These are phyloP conservation scores for Aplidium turbinatum DNA, from an alignment of 23 tunicate genomes.

Conservation along the genomic window DNA sequence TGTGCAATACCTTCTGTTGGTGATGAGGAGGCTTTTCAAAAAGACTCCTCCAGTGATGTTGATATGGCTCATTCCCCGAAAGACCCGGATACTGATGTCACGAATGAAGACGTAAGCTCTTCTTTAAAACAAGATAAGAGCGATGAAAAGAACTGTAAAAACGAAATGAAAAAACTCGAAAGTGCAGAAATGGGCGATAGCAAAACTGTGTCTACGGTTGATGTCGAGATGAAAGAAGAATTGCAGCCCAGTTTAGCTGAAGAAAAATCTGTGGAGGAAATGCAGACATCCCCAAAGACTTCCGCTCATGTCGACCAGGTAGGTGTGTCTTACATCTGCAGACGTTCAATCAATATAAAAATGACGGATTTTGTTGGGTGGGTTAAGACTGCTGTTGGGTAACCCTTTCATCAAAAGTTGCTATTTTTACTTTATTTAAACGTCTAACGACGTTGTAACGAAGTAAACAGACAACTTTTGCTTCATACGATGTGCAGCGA, in stretches of 20 bases:
- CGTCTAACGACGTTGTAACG: too few species aligned
- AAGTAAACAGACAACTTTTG: too few species aligned
- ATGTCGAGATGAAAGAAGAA: constrained; percentile 71
- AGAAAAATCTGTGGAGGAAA: constrained; percentile 38
- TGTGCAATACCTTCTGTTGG: background rate
- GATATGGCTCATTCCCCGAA: constrained; percentile 13
- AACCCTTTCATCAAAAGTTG: too few species aligned
- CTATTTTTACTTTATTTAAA: too few species aligned
- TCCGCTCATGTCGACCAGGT: constrained; percentile 10
- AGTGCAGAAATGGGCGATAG: background rate
- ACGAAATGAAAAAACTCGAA: constrained; percentile 4
- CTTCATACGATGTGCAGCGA: too few species aligned
- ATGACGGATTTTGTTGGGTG: too few species aligned
- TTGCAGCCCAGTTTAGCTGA: constrained; percentile 3
- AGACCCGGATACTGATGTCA: background rate
- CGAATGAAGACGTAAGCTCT: background rate
- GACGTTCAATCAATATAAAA: too few species aligned
- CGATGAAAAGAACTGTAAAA: background rate
- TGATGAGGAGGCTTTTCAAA: background rate
- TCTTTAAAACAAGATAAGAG: too few species aligned
- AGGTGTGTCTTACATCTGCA: background rate
- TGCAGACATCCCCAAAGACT: constrained; percentile 30
- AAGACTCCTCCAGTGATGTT: constrained; percentile 4
- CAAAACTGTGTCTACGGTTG: constrained; percentile 1
- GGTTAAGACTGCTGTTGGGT: too few species aligned